Evolutionary conservation across 2,113 vertebrate species (phyloP), one percentile per base, ranked within the genome.

Genomic region (Pseudorhombus dupliciocellatus): DNA sequence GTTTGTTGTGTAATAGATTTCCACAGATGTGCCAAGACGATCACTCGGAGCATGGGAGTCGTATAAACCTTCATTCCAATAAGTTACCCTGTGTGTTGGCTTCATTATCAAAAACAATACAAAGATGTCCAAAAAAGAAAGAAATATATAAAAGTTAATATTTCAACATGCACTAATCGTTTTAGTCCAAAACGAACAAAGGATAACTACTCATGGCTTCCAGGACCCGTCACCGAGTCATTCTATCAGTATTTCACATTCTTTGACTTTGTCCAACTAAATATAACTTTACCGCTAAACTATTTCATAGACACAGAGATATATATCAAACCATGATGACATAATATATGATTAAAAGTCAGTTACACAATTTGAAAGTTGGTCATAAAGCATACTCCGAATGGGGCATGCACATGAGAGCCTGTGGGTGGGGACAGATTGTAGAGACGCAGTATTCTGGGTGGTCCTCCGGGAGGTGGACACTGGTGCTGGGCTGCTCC

Each of bases 361-460:
- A 12, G 18, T 15, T 34, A 46, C 4, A 14, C 16, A 30, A 67
- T 58, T 55, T 55, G 34, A 60, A 58, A 40, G 21, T 14, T 25
- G 51, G 53, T 61, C 51, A 71, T 24, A 54, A 40, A 14, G n/a
- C 26, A 52, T 48, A 21, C 12, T 58, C 22, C 52, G 30, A 48
- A 40, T 12, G 16, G 55, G 46, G 66, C 83, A 73, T 85, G 84
- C 66, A 70, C 20, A 42, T 31, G 44, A 50, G 22, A 69, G 34
- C 28, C 12, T 22, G 34, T 28, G 56, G 50, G 34, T 0, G 31
- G 44, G 42, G 52, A 42, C 4, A 42, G 89, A 91, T 90, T 91
- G 87, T 85, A 68, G 81, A 81, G 80, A 89, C 88, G 87, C 89
- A 87, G 87, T 81, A 18, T 75, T 80, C 79, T 26, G 31, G 58